Base-by-base conservation (phyloP, 2,113 vertebrate species). In the Cyprinus carpio region DNA sequence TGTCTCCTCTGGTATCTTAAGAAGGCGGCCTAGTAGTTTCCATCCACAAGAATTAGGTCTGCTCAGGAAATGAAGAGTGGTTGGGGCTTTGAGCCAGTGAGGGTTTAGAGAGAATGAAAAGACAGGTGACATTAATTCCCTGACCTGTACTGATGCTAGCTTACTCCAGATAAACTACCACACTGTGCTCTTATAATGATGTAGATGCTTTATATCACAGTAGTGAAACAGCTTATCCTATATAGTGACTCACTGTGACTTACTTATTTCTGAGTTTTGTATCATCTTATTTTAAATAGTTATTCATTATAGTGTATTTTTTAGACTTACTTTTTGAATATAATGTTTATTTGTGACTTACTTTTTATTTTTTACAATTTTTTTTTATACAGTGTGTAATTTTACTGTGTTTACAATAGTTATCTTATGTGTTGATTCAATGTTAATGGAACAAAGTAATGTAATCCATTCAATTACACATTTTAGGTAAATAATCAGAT, bases 41-140 rank as follows among this genome's bases (percentile, higher is more conserved):
- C 84, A 83, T 91, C 90, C 83, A 84, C 91, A 88, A 91, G 92
- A 95, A 95, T 94, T 93, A 95, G 93, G 91, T 93, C 93, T 87
- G 43, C 34, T 56, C 89, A 92, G 93, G 92, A 93, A 93, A 93
- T 82, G 76, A 82, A 89, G 87, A 81, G 92, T 81, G 84, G 77
- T 92, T 92, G 92, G 85, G 92, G 87, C 83, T 87, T 82, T 84
- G 74, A 83, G 84, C 77, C 82, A 86, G 86, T 62, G 81, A 90
- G 80, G 76, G 89, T 92, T 93, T 90, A 92, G 87, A 87, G 90
- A 90, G 83, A 93, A 91, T 90, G 92, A 75, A 82, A 90, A 86
- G 85, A 84, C 85, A 89, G 81, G 80, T 93, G 92, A 90, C 92
- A 92, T 92, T 94, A 93, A 95, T 94, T 94, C 94, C 92, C 85